Base-by-base conservation (phyloP, 2,888 invertebrate species). In the Bimastos eiseni region DNA sequence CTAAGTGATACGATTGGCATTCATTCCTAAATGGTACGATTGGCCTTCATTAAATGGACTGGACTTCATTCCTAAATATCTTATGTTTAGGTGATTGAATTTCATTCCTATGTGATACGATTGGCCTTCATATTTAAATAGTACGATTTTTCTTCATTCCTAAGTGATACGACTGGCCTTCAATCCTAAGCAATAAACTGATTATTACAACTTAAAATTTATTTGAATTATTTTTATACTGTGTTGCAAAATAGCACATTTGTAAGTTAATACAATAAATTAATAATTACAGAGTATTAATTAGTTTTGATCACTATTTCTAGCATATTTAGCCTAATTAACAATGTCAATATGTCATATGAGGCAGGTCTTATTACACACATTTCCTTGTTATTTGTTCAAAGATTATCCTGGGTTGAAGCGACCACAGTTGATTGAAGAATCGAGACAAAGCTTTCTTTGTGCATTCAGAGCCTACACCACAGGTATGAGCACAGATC, bases 371-470 rank as follows among this genome's bases (percentile, higher is more conserved):
- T 55, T 70, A n/a, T n/a, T n/a, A n/a, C 8, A n/a, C n/a, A n/a
- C 30, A 70, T n/a, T n/a, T n/a, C 8, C 13, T 70, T 70, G 4
- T 70, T 70, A n/a, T 86, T 34, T 17, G 8, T 86, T 86, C 19
- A 86, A 86, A 92, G 92, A 92, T 89, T 92, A 91, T 89, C 92
- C 92, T 6, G 92, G 91, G 34, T 89, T 92, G 11, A 90, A 91
- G 37, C 84, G 92, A 88, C 91, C 91, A 15, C 37, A 36, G 15
- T 44, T 91, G 24, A 92, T 92, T n/a, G 92, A 92, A 55, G 83
- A 91, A 19, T 84, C 88, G 34, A 49, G 92, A n/a, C 55, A 88
- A 30, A 90, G 89, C n/a, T 89, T 92, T 30, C 83, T 92, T n/a
- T 86, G 84, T 30, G 89, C 90, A 21, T 92, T 92, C 91, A 89